phyloP scores from a whole-genome alignment of 2,888 invertebrate species.

The Xestobium rufovillosum region DNA sequence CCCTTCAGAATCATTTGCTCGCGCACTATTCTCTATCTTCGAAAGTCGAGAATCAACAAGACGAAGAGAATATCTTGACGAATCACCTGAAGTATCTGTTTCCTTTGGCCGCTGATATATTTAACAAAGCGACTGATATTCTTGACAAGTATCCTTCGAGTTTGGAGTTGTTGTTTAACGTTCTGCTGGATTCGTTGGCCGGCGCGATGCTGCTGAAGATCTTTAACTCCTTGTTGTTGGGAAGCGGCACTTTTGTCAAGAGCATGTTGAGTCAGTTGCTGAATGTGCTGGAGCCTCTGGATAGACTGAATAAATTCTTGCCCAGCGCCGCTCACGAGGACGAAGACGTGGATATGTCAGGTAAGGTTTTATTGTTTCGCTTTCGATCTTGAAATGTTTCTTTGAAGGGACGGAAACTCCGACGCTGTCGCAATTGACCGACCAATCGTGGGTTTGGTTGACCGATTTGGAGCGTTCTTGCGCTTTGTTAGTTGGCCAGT shows the following conservation, averaged over 20 bases:
- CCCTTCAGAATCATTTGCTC: constrained; percentile 53
- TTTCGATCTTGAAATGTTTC: too few species aligned
- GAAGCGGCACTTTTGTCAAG: constrained; percentile 43
- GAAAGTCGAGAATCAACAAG: constrained; percentile 15
- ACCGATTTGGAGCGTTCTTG: constrained; percentile 53
- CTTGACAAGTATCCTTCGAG: constrained; percentile 36
- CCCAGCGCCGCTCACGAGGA: constrained; percentile 38
- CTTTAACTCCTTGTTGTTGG: constrained; percentile 48
- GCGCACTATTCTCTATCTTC: constrained; percentile 42
- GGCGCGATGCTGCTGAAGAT: constrained; percentile 53
- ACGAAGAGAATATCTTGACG: constrained; percentile 26
- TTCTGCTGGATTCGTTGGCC: constrained; percentile 49
- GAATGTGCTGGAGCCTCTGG: constrained; percentile 40
- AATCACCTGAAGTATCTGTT: constrained; percentile 36
- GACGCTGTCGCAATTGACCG: constrained; percentile 43
- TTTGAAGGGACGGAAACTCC: constrained; percentile 45
- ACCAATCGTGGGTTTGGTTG: constrained; percentile 50
- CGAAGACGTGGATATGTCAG: constrained; percentile 29
- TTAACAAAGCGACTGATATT: constrained; percentile 36
- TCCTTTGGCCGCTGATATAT: constrained; percentile 34
- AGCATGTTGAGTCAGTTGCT: constrained; percentile 38
- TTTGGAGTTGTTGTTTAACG: constrained; percentile 42
- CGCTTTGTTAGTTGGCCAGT: constrained; percentile 52
- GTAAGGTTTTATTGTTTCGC: too few species aligned
- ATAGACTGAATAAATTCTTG: constrained; percentile 40